Evolutionary conservation across 2,888 invertebrate species (phyloP).

Genomic region (Mallateleia sp.): DNA sequence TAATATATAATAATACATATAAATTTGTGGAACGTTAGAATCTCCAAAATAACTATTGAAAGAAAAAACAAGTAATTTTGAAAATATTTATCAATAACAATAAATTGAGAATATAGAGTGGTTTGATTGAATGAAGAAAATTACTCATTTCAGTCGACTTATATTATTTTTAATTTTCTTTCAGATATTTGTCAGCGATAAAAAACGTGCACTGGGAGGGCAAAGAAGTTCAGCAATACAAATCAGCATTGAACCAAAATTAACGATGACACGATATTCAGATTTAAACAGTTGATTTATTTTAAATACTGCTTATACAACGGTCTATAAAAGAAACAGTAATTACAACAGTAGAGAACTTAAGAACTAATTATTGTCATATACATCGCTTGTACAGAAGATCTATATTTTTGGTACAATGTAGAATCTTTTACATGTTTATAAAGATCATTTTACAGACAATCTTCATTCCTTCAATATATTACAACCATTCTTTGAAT

Average conservation of each 20-base stretch:
- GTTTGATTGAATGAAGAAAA: too few relatives aligned
- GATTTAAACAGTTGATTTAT: not conserved
- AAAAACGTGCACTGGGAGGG: constrained; percentile 92
- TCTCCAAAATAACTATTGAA: too few relatives aligned
- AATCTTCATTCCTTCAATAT: too few relatives aligned
- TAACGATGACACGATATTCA: not conserved
- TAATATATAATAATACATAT: too few relatives aligned
- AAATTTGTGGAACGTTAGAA: too few relatives aligned
- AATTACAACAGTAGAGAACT: not conserved
- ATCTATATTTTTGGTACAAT: constrained; percentile 14
- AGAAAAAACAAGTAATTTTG: not conserved
- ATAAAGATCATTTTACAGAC: constrained; percentile 27
- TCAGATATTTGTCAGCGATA: constrained; percentile 90
- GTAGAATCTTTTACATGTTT: not conserved
- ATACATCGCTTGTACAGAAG: not conserved
- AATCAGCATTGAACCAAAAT: constrained; percentile 84
- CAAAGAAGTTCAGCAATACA: constrained; percentile 91
- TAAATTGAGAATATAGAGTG: not conserved
- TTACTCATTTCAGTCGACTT: too few relatives aligned
- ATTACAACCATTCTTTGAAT: not conserved
- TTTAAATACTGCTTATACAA: not conserved
- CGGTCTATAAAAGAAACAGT: not conserved
- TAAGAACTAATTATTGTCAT: constrained; percentile 24
- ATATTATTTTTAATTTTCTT: constrained; percentile 76
- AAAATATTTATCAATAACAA: not conserved